A percentile compares a stretch with the other conserved stretches of the same genome.
These are phyloP conservation scores for Nothocercus julius DNA, from an alignment of 2,113 vertebrate species.

Conservation along the genomic window DNA sequence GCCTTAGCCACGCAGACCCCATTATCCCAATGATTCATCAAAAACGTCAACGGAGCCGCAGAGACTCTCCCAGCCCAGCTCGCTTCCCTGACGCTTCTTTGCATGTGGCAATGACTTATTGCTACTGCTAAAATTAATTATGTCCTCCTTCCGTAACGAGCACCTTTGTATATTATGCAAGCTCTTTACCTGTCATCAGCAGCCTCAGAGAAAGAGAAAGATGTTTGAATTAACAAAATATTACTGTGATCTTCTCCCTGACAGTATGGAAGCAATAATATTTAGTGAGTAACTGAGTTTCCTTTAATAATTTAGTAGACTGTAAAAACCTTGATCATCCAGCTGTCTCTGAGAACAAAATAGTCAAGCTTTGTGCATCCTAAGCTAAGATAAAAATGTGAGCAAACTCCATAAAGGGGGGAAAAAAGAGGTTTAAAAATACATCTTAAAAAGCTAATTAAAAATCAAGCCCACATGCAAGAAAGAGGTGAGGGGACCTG, in stretches of 20 bases:
- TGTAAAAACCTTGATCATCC: constrained; percentile 45
- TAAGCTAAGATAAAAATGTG: constrained; percentile 36
- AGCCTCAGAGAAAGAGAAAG: constrained; percentile 30
- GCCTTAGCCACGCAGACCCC: background rate
- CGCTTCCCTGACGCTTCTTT: fast-evolving
- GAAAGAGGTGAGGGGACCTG: background rate
- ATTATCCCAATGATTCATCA: fast-evolving
- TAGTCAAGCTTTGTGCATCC: constrained; percentile 42
- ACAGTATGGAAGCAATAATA: constrained; percentile 36
- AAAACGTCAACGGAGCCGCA: fast-evolving
- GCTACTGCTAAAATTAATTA: constrained; percentile 25
- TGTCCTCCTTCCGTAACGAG: background rate
- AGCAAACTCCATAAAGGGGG: constrained; percentile 2
- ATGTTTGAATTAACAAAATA: constrained; percentile 67
- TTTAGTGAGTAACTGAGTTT: constrained; percentile 1
- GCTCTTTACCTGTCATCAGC: constrained; percentile 8
- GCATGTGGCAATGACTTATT: background rate
- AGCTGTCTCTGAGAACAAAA: constrained; percentile 42
- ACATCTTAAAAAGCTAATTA: background rate
- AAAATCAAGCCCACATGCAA: background rate
- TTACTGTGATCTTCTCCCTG: constrained; percentile 65
- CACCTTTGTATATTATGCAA: background rate
- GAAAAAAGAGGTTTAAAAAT: background rate
- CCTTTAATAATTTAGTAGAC: constrained; percentile 58
- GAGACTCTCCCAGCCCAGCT: background rate